Evolutionary conservation across 1,140 invertebrate genomes (phyloP).

Genomic region (Pogonus chalceus): DNA sequence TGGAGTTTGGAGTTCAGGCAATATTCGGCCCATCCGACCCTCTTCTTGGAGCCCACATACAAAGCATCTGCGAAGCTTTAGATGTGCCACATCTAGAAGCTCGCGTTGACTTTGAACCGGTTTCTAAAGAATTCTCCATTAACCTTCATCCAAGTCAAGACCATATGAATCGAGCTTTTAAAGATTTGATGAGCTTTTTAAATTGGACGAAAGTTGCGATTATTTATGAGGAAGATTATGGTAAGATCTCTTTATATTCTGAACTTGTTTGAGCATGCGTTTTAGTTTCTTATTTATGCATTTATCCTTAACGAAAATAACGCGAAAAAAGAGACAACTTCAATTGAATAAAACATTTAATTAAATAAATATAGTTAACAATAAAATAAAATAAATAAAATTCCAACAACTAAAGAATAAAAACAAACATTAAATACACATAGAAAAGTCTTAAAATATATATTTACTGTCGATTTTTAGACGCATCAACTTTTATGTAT

Average conservation of each 20-base stretch:
- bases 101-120: slow-evolving; percentile 57
- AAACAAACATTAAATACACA: too few relatives aligned
- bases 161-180: slow-evolving; percentile 73
- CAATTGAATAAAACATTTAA: background rate
- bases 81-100: slow-evolving; percentile 84
- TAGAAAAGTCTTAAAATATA: background rate
- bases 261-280: too few relatives aligned
- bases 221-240: slow-evolving; percentile 82
- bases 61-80: slow-evolving; percentile 78
- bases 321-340: too few relatives aligned
- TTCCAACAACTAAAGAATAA: too few relatives aligned
- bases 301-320: too few relatives aligned
- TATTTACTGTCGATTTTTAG: slow-evolving; percentile 1
- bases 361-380: background rate
- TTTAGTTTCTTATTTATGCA: too few relatives aligned
- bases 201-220: slow-evolving; percentile 92
- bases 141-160: slow-evolving; percentile 82
- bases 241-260: too few relatives aligned
- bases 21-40: slow-evolving; percentile 83
- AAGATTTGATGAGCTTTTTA: slow-evolving; percentile 76
- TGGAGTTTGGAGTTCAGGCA: slow-evolving; percentile 75
- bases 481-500: background rate
- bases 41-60: slow-evolving; percentile 70
- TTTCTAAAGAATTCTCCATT: slow-evolving; percentile 69
- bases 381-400: too few relatives aligned